phyloP scores from a whole-genome alignment of 2,888 invertebrate genomes.

The Eupithecia dodoneata region DNA sequence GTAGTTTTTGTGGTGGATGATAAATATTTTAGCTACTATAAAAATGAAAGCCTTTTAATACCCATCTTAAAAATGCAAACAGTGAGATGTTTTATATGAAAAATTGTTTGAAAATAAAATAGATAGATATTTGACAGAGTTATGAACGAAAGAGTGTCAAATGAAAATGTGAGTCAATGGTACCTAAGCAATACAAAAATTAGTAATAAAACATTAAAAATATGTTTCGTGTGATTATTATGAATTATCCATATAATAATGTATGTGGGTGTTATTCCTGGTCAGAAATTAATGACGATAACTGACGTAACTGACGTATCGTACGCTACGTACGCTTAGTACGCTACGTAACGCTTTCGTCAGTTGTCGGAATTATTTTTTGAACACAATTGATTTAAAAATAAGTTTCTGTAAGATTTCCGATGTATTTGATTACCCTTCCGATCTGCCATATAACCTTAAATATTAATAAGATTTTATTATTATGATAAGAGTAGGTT shows the following conservation, averaged over 20 bases:
- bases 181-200: slow-evolving; percentile 58
- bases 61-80: neutral
- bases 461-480: neutral
- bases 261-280: neutral
- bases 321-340: neutral
- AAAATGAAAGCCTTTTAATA: neutral
- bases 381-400: neutral
- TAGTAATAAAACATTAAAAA: neutral
- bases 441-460: neutral
- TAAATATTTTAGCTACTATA: neutral
- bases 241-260: neutral
- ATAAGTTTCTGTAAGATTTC: neutral
- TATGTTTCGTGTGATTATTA: neutral
- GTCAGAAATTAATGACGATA: neutral
- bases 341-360: no score
- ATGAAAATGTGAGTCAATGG: slow-evolving; percentile 64
- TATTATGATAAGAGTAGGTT: neutral
- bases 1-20: neutral
- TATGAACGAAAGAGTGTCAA: slow-evolving; percentile 49
- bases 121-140: slow-evolving; percentile 15
- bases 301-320: neutral
- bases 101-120: neutral
- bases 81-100: neutral
- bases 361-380: no score
- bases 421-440: neutral